Base-by-base conservation (phyloP, 1,140 invertebrate species). In the Drosophila varians region DNA sequence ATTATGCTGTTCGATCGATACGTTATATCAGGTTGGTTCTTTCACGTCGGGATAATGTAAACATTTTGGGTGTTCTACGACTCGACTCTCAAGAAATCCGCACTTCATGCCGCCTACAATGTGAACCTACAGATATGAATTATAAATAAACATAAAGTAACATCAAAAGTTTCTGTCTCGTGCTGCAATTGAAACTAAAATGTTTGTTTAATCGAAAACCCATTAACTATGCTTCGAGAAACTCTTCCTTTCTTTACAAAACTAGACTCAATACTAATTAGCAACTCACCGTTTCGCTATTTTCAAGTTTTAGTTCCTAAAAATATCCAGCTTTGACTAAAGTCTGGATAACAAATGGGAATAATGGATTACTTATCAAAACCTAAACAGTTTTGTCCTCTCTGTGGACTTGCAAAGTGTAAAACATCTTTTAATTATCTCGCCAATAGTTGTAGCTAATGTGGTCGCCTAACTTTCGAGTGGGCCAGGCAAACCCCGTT, bases 1-100 rank as follows among this genome's bases (percentile, higher is more conserved):
- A 83, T 70, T 45, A 90, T 90, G 89, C 64, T 90, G 64, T 90
- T 88, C 74, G 89, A 90, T 77, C 83, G 87, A 38, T 90, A 75
- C 78, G 77, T 74, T 62, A 76, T 86, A 75, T 77, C 89, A 90
- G 89, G 89, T 90, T 90, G 64, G 89, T 86, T 60, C 34, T 28
- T 25, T 11, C 21, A n/a, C 23, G 31, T 26, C 54, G 8, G 3
- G 11, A 23, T 16, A 36, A 60, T 47, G 18, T 31, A 23, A 46
- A 57, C 36, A 16, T 11, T 4, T 21, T 51, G 12, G 12, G 36
- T 52, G 42, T 54, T 14, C 49, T 40, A 36, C 23, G 38, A n/a
- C 23, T 49, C n/a, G 11, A 34, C 16, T 58, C 49, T 19, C 9
- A 7, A 9, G 36, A 16, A 31, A 66, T 12, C n/a, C 12, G 0